Base-by-base conservation (phyloP, 2,888 invertebrate species). In the Spicauda simplicius region DNA sequence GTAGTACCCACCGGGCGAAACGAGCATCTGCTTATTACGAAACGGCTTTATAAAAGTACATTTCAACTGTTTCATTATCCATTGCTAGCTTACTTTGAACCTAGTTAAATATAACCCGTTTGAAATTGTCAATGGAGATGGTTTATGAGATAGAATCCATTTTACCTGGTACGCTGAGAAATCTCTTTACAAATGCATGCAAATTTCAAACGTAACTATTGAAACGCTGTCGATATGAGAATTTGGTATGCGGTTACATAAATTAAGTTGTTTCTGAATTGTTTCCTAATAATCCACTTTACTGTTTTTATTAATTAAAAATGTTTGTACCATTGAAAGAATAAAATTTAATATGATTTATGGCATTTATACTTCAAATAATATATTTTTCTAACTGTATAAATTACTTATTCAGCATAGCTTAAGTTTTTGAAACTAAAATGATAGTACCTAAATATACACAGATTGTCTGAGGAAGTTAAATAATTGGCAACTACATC, bases 21-120 rank as follows among this genome's bases (percentile, higher is more conserved):
- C 65, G 58, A 50, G 25, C 66, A 61, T 50, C 55, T 66, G 60
- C 50, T 66, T 61, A 66, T 60, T 60, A 61, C 67, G 20, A 52
- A 50, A 50, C 61, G 19, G 52, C 19, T 64, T 37, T n/a, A 4
- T 6, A 48, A 14, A 16, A 7, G 16, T 16, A 0, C 16, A 16
- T n/a, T 48, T 48, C 0, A 5, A 48, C 14, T 2, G 0, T 4
- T 7, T 14, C 41, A 2, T 12, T 14, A 48, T 48, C 20, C 58
- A 58, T 45, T 58, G 58, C 20, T n/a, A 16, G 48, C 1, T 48
- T 48, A 8, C 5, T 11, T 45, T 20, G 11, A 0, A 33, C 4
- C 10, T 2, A 2, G 10, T 41, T 41, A 5, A 14, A 2, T 11
- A 14, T 14, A 12, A 41, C 5, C 20, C 8, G 11, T 58, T 7